These are phyloP conservation scores for Vespertilio murinus DNA, from an alignment of 2,797 vertebrate genomes.

Conservation along the genomic window DNA sequence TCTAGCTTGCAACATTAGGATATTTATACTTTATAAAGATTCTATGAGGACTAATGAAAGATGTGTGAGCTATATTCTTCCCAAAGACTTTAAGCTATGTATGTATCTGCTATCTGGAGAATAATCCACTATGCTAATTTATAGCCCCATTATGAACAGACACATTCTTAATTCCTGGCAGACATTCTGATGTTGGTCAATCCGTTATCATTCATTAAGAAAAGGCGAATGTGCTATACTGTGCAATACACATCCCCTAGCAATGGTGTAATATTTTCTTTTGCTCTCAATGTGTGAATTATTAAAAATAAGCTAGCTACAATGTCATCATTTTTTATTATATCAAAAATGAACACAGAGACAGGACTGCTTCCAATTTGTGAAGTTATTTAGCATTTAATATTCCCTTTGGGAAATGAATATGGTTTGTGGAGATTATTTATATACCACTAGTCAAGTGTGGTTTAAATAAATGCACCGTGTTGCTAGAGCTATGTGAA, in stretches of 20 bases:
- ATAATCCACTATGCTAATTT: conserved; percentile 62
- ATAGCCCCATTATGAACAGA: conserved; percentile 59
- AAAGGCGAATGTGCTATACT: conserved; percentile 35
- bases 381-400: conserved; percentile 81
- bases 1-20: conserved; percentile 37
- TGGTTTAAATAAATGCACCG: conserved; percentile 72
- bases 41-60: conserved; percentile 38
- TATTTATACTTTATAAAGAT: background rate
- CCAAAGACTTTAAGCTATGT: background rate
- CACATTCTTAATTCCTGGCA: conserved; percentile 61
- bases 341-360: conserved; percentile 73
- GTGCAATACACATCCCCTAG: conserved; percentile 41
- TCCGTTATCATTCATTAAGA: conserved; percentile 52
- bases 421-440: conserved; percentile 78
- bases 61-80: conserved; percentile 12
- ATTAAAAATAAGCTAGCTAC: conserved; percentile 76
- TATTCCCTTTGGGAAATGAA: conserved; percentile 76
- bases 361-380: conserved; percentile 69
- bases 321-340: conserved; percentile 71
- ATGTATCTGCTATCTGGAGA: conserved; percentile 46
- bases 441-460: conserved; percentile 75
- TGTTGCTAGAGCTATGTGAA: conserved; percentile 51
- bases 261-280: conserved; percentile 58
- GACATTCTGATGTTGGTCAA: conserved; percentile 46
- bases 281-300: conserved; percentile 74